Evolutionary conservation across 2,888 invertebrate species (phyloP), one percentile per base, ranked within the genome.

Genomic region (Sisyra nigra): DNA sequence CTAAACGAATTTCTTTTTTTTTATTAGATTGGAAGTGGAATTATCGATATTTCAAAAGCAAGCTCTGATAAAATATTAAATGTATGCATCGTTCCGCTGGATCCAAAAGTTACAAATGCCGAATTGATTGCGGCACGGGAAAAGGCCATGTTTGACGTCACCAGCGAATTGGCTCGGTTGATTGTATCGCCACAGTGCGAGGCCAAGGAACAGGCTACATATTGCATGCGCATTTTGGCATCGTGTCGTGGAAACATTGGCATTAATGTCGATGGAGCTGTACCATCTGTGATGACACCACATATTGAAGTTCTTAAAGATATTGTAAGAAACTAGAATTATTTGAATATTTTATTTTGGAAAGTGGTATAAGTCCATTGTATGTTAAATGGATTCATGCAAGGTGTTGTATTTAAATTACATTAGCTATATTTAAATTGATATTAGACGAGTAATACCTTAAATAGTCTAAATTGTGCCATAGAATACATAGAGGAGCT

Each of bases 111-210:
- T 8, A 3, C 9, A 2, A 37, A 19, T 10, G 18, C 37, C 4
- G 37, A 37, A 3, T 10, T 37, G 11, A 13, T 15, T n/a, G 19
- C 17, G 11, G 37, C 19, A 37, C 37, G 37, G 9, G 37, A 37
- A 15, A 37, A 37, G 8, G 37, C 37, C 5, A 11, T 37, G 7
- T 37, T 15, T 18, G 37, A 37, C 9, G 37, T 37, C 2, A 37
- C 37, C n/a, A 37, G 17, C n/a, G 37, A 37, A 37, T 19, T 37
- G 17, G 37, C 37, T 18, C 37, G 37, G 17, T 11, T 37, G 15
- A 18, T 17, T 7, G n/a, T 19, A 18, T 11, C 3, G 10, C 7
- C 36, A 9, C 14, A 17, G 9, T 37, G 10, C 10, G 19, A 24
- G 11, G 17, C 11, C n/a, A 37, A 37, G 18, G 37, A 37, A 24